Evolutionary conservation across 1,140 invertebrate species (phyloP).

Genomic region (Diorhabda sublineata): DNA sequence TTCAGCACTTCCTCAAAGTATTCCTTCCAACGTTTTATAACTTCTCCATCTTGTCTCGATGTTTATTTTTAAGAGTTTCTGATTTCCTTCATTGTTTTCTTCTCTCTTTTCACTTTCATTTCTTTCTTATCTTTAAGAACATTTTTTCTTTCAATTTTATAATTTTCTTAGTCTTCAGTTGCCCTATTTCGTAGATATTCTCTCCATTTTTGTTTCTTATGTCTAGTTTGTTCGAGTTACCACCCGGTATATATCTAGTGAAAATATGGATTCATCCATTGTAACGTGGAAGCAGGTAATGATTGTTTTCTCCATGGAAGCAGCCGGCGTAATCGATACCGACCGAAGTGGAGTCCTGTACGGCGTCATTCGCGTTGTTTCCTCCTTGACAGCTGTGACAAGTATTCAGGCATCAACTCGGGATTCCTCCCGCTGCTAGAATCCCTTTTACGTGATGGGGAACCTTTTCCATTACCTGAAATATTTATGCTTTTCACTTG

Average conservation of each 20-base stretch:
- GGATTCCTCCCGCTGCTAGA: slow-evolving; percentile 9
- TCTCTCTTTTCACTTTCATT: too few species aligned
- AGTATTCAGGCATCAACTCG: slow-evolving; percentile 18
- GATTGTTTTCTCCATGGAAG: slow-evolving; percentile 10
- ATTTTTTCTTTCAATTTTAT: too few species aligned
- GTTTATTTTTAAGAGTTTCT: too few species aligned
- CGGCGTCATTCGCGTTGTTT: slow-evolving; percentile 7
- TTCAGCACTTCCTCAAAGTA: too few species aligned
- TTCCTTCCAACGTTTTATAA: too few species aligned
- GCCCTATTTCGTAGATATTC: too few species aligned
- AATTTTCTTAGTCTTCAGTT: too few species aligned
- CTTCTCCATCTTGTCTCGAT: too few species aligned
- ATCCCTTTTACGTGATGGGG: slow-evolving; percentile 7
- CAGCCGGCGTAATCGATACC: slow-evolving; percentile 5
- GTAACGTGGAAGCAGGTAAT: slow-evolving; percentile 5
- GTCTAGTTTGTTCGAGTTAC: too few species aligned
- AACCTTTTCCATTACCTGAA: slow-evolving; percentile 19
- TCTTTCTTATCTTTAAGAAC: too few species aligned
- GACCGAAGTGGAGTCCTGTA: neutral
- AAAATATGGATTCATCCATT: slow-evolving; percentile 2
- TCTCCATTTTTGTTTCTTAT: too few species aligned
- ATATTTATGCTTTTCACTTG: slow-evolving; percentile 20
- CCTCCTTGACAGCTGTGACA: slow-evolving; percentile 15
- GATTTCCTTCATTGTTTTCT: too few species aligned
- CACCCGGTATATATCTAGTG: neutral